phyloP scores from a whole-genome alignment of 2,888 invertebrate genomes.

The Cataglyphis rosenhaueri region DNA sequence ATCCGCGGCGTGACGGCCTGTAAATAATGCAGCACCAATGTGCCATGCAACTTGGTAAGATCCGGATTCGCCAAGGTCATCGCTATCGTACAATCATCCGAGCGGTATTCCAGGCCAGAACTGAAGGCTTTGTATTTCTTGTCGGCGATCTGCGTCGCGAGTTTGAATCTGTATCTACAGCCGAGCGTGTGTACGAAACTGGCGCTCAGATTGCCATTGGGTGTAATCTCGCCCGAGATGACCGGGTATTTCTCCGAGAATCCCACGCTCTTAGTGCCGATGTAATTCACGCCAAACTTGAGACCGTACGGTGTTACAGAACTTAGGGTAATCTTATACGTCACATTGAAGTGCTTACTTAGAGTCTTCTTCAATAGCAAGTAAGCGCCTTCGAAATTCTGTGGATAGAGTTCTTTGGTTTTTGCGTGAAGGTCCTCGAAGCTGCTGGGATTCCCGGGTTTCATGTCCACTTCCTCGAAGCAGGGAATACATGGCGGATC shows the following conservation, averaged over 20 bases:
- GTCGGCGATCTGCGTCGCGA: conserved; percentile 77
- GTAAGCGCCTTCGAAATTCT: conserved; percentile 81
- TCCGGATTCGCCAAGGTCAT: conserved; percentile 77
- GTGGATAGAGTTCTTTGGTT: conserved; percentile 79
- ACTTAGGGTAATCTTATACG: conserved; percentile 79
- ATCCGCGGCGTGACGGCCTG: conserved; percentile 83
- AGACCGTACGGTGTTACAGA: conserved; percentile 81
- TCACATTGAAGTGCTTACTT: conserved; percentile 79
- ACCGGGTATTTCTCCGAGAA: conserved; percentile 79
- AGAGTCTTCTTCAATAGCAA: conserved; percentile 76
- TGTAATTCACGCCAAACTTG: conserved; percentile 80
- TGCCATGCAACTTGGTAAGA: conserved; percentile 76
- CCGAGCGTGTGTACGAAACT: conserved; percentile 81
- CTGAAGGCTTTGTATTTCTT: conserved; percentile 75
- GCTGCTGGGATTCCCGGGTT: conserved; percentile 82
- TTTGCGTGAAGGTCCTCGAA: conserved; percentile 83
- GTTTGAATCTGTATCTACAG: conserved; percentile 79
- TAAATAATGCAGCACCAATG: conserved; percentile 80
- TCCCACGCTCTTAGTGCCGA: conserved; percentile 79
- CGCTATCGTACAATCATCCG: conserved; percentile 81
- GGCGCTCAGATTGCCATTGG: conserved; percentile 80
- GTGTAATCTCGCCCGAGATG: conserved; percentile 78
- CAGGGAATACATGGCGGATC: conserved; percentile 73
- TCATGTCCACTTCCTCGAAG: conserved; percentile 63
- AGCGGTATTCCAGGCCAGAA: conserved; percentile 80